A percentile compares a stretch with the other conserved stretches of the same genome.
phyloP scores from a whole-genome alignment of 2,113 vertebrate genomes.

The Pipra filicauda region DNA sequence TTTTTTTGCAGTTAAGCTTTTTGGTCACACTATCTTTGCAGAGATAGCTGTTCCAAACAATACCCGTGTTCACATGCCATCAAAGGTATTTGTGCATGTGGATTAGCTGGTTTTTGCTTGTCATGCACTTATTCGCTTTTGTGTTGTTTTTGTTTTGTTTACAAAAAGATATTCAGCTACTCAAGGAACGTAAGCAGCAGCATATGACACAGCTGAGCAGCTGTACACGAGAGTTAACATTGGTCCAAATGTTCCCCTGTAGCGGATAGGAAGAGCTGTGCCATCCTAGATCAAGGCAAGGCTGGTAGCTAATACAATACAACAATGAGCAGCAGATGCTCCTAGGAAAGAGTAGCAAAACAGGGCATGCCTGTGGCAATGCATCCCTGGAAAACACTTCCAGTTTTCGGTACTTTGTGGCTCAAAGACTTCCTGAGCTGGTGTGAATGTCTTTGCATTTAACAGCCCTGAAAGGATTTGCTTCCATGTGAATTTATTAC shows the following conservation, averaged over 20 bases:
- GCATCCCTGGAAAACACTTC: not conserved
- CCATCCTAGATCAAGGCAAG: not conserved
- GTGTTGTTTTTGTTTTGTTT: slow-evolving; percentile 45
- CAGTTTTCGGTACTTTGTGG: not conserved
- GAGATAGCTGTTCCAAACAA: slow-evolving; percentile 31
- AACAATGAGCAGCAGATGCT: slow-evolving; percentile 12
- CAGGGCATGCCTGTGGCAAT: not conserved
- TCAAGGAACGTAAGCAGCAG: not conserved
- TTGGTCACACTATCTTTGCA: slow-evolving; percentile 55
- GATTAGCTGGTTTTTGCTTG: slow-evolving; percentile 38
- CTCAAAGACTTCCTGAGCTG: slow-evolving; percentile 2
- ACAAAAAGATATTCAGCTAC: slow-evolving; percentile 35
- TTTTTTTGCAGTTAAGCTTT: slow-evolving; percentile 54
- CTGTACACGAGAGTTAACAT: slow-evolving; percentile 14
- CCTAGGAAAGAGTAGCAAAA: not conserved
- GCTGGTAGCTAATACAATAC: not conserved
- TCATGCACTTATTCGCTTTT: not conserved
- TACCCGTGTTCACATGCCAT: not conserved
- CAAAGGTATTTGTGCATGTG: slow-evolving; percentile 44
- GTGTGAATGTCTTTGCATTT: not conserved
- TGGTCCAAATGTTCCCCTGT: not conserved
- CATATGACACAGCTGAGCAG: slow-evolving; percentile 34
- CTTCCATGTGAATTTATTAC: not conserved
- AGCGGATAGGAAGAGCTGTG: not conserved
- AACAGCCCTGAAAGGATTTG: not conserved